Conservation (phyloP, 2,113 vertebrate genomes). For the Picathartes gymnocephalus region DNA sequence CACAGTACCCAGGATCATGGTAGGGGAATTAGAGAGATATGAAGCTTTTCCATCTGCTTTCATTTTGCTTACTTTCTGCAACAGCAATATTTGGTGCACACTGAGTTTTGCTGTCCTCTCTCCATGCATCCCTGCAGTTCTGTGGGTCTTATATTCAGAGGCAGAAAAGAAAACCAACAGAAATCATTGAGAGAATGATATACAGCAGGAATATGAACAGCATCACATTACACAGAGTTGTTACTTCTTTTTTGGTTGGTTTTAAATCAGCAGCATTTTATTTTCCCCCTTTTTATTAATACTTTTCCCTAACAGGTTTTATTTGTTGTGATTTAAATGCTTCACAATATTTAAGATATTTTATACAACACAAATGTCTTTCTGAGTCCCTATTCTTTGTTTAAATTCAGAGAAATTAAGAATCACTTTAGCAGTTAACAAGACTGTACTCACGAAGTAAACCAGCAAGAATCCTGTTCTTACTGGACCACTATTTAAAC, state of each 20-base stretch:
- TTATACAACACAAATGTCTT: background rate
- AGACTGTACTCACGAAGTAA: background rate
- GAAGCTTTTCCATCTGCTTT: background rate
- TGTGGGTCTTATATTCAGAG: background rate
- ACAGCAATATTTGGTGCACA: background rate
- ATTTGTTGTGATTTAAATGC: background rate
- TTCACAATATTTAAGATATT: background rate
- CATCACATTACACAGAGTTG: background rate
- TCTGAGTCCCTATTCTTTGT: background rate
- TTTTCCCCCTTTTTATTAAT: fast-evolving
- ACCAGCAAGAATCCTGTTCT: background rate
- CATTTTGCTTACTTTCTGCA: background rate
- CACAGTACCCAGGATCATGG: background rate
- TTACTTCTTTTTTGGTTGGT: background rate
- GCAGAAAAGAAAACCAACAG: background rate
- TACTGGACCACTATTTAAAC: constrained; percentile 7
- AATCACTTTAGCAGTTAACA: background rate
- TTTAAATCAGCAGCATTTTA: background rate
- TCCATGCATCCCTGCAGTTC: background rate
- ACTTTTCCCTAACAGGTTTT: background rate
- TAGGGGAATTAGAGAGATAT: background rate
- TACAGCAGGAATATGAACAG: background rate
- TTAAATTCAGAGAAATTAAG: background rate
- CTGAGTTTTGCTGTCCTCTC: background rate
- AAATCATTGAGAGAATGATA: background rate